A percentile compares a stretch with the other conserved stretches of the same genome.
Conservation (phyloP, 2,888 invertebrate species). For the Lithosia quadra region DNA sequence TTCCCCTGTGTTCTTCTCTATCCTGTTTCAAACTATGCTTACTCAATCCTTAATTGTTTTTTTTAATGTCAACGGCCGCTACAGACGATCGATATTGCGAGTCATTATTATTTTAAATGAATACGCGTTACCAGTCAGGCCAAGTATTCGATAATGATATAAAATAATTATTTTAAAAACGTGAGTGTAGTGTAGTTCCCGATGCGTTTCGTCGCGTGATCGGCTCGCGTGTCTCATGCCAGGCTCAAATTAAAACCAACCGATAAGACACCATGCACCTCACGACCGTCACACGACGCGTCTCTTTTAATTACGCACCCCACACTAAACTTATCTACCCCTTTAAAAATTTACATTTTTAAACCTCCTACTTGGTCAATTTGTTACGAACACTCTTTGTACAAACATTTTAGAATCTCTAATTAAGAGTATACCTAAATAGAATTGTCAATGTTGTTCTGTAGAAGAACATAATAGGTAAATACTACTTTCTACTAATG, state of each 20-base stretch:
- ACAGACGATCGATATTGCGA: slow-evolving; percentile 38
- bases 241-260: slow-evolving; percentile 83
- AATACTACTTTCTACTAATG: too few species aligned
- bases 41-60: slow-evolving; percentile 54
- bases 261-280: slow-evolving; percentile 84
- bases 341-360: slow-evolving; percentile 71
- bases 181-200: slow-evolving; percentile 57
- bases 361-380: slow-evolving; percentile 50
- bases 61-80: slow-evolving; percentile 49
- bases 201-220: slow-evolving; percentile 82
- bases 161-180: slow-evolving; percentile 77
- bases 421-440: slow-evolving; percentile 47
- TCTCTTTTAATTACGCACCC: slow-evolving; percentile 86
- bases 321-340: slow-evolving; percentile 78
- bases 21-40: slow-evolving; percentile 60
- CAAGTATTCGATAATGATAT: slow-evolving; percentile 67
- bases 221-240: slow-evolving; percentile 83
- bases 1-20: slow-evolving; percentile 64
- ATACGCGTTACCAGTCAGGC: slow-evolving; percentile 51
- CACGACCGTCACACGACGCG: slow-evolving; percentile 82
- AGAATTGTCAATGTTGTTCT: slow-evolving; percentile 33
- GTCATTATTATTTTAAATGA: slow-evolving; percentile 56
- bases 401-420: slow-evolving; percentile 38
- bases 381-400: slow-evolving; percentile 46
- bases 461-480: too few species aligned